phyloP scores from a whole-genome alignment of 2,797 vertebrate genomes.

The Anniella stebbinsi region DNA sequence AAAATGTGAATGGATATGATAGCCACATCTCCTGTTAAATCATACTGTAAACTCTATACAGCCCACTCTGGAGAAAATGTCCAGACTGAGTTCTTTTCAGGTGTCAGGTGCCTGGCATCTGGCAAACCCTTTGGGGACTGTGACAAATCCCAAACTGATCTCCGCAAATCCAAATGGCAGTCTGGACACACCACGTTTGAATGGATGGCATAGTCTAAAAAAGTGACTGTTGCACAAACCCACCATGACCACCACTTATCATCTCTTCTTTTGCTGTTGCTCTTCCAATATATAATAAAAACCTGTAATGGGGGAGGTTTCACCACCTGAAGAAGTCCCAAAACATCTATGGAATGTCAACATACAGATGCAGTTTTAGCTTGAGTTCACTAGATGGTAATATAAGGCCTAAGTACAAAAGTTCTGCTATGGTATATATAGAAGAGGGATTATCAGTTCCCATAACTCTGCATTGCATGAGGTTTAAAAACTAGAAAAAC shows the following conservation, averaged over 20 bases:
- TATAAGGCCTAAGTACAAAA: conserved; percentile 34
- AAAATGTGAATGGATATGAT: neutral
- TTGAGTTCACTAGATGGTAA: conserved; percentile 59
- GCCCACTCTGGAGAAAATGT: neutral
- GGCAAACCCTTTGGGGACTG: neutral
- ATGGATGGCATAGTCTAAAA: neutral
- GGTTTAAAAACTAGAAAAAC: neutral
- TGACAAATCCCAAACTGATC: too few relatives aligned
- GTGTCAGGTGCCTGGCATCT: neutral
- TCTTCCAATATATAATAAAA: neutral
- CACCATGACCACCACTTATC: neutral
- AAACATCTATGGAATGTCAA: neutral
- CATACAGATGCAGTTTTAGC: neutral
- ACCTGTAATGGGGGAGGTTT: neutral
- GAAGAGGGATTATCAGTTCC: conserved; percentile 16
- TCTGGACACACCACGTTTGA: neutral
- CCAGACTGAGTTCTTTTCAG: neutral
- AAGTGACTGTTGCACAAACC: neutral
- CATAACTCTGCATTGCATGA: neutral
- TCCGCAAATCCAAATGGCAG: neutral
- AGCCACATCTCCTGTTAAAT: neutral
- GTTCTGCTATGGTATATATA: neutral
- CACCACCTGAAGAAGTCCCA: neutral
- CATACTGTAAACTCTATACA: neutral
- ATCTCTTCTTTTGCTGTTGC: neutral